Base-by-base conservation (phyloP, 2,113 vertebrate species). In the Gnathonemus longibarbis region DNA sequence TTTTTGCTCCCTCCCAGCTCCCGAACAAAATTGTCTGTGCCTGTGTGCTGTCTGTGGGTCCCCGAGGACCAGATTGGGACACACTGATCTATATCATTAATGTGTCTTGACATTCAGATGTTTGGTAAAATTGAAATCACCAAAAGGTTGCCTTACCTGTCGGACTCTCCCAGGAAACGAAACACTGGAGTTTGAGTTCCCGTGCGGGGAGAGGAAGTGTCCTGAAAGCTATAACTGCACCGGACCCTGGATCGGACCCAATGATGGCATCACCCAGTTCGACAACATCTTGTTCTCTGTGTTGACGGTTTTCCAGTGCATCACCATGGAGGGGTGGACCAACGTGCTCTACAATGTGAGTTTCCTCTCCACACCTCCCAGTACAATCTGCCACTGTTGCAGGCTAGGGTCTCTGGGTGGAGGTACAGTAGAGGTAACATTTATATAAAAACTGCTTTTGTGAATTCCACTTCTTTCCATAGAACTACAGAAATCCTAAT, bases 291-390 rank as follows among this genome's bases (percentile, higher is more conserved):
- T 99, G 84, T 99, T 99, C 88, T 98, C 98, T 84, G 95, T 99
- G 91, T 95, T 99, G 93, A 99, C 98, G 0, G 98, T 99, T 94
- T 99, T 99, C 97, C 98, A 99, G 95, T 99, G 98, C 95, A 99
- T 99, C 94, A 99, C 98, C 93, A 99, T 99, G 98, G 98, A 99
- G 95, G 98, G 98, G 90, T 99, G 98, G 98, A 99, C 98, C 93
- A 98, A 97, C 66, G 98, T 99, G 90, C 97, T 99, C 92, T 99
- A 99, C 95, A 98, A 98, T 24, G 98, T 99, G 92, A 96, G 98
- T 96, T 80, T n/a, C 27, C 13, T 31, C 9, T 39, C 39, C 21
- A 24, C 19, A 46, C 21, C 83, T 21, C 31, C 35, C 35, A 77
- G 31, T 27, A 70, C 62, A 70, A 27, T 31, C n/a, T 70, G 62